A percentile compares a stretch with the other conserved stretches of the same genome.
These are phyloP conservation scores for Mesocricetus auratus DNA, from an alignment of 2,113 vertebrate species.

Conservation along the genomic window DNA sequence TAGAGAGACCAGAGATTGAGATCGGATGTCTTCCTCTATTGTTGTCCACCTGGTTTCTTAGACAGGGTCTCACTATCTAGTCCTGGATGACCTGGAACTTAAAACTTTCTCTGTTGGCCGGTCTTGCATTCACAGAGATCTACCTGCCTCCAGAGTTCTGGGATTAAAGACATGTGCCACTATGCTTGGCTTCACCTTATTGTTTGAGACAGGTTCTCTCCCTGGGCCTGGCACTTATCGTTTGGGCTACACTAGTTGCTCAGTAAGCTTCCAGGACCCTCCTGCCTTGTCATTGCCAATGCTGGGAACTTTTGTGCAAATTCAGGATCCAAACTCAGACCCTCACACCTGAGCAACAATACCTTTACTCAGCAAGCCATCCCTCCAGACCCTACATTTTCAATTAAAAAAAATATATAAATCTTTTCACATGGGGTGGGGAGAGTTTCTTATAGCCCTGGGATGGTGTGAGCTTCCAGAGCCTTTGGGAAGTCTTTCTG, in stretches of 20 bases:
- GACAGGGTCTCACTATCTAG: neutral
- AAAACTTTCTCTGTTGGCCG: neutral
- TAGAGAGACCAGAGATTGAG: no score
- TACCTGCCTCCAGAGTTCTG: neutral
- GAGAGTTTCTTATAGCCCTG: neutral
- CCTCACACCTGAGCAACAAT: neutral
- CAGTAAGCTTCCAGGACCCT: neutral
- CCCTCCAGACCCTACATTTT: neutral
- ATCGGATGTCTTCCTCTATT: no score
- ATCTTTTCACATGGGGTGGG: neutral
- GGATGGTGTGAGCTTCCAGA: neutral
- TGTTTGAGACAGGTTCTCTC: neutral
- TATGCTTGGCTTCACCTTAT: neutral
- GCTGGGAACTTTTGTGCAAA: neutral
- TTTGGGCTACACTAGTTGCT: neutral
- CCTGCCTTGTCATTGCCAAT: neutral
- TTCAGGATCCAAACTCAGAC: neutral
- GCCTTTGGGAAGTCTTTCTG: neutral
- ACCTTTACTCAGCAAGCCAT: neutral
- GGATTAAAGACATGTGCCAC: neutral
- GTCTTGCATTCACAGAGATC: neutral
- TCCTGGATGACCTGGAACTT: neutral
- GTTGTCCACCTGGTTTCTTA: neutral
- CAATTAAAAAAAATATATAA: neutral
- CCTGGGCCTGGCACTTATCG: neutral